These are phyloP conservation scores for Monoplex corrugatus DNA, from an alignment of 2,888 invertebrate species.

Conservation along the genomic window DNA sequence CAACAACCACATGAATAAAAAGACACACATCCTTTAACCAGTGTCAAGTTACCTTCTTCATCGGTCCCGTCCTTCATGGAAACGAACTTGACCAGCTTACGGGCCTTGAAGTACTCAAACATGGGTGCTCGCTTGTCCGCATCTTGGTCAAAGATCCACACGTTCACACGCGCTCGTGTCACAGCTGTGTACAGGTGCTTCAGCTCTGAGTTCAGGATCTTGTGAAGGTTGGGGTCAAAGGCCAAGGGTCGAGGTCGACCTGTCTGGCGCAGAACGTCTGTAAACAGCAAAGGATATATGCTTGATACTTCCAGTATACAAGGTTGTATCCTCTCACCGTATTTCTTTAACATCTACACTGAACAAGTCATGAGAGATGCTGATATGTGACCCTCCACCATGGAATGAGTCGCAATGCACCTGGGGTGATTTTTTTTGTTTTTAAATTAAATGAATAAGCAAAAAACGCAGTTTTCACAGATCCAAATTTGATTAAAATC, in stretches of 20 bases:
- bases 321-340: too few relatives aligned
- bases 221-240: slow-evolving; percentile 75
- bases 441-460: too few relatives aligned
- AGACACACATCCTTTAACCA: too few relatives aligned
- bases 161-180: slow-evolving; percentile 76
- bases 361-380: too few relatives aligned
- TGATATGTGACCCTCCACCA: too few relatives aligned
- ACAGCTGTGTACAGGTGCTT: slow-evolving; percentile 78
- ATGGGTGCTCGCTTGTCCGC: slow-evolving; percentile 72
- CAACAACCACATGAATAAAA: too few relatives aligned
- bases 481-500: too few relatives aligned
- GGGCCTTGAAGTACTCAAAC: slow-evolving; percentile 76
- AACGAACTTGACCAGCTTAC: slow-evolving; percentile 63
- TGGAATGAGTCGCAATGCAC: too few relatives aligned
- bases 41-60: slow-evolving; percentile 41
- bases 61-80: slow-evolving; percentile 41
- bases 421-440: too few relatives aligned
- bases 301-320: background rate
- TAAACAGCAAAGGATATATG: slow-evolving; percentile 24
- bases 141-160: slow-evolving; percentile 79
- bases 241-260: slow-evolving; percentile 68
- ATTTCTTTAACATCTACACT: too few relatives aligned
- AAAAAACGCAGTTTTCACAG: too few relatives aligned
- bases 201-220: slow-evolving; percentile 76
- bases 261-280: slow-evolving; percentile 65